Conservation (phyloP, 1,140 invertebrate species). For the Scaptomyza pallida region DNA sequence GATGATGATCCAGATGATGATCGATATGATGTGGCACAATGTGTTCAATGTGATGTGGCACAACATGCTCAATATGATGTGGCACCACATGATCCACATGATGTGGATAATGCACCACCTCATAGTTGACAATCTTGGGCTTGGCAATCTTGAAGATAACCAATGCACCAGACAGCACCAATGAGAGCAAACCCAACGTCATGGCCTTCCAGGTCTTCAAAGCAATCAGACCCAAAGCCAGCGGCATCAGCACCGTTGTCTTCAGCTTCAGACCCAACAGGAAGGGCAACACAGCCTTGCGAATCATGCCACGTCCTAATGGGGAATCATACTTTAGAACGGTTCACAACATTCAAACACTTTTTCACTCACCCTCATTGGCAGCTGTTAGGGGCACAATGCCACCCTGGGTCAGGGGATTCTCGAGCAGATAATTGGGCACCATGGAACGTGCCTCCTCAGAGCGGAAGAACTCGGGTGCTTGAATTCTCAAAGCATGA, state of each 20-base stretch:
- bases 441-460: constrained; percentile 86
- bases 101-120: constrained; percentile 93
- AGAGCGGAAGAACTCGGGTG: constrained; percentile 86
- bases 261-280: constrained; percentile 93
- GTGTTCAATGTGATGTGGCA: constrained; percentile 76
- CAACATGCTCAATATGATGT: constrained; percentile 84
- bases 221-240: constrained; percentile 91
- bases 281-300: constrained; percentile 93
- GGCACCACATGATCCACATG: constrained; percentile 84
- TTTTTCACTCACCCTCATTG: constrained; percentile 85
- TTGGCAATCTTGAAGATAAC: constrained; percentile 93
- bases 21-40: constrained; percentile 85
- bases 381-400: constrained; percentile 87
- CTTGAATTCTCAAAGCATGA: constrained; percentile 87
- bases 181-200: constrained; percentile 91
- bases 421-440: constrained; percentile 88
- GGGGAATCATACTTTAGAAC: too few relatives aligned
- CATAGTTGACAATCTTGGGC: constrained; percentile 91
- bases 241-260: constrained; percentile 90
- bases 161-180: constrained; percentile 91
- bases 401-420: constrained; percentile 87
- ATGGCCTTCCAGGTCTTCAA: constrained; percentile 94
- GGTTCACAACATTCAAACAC: neutral
- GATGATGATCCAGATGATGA: constrained; percentile 87
- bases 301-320: constrained; percentile 90